phyloP scores from a whole-genome alignment of 2,888 invertebrate genomes.

The Helleia helle region DNA sequence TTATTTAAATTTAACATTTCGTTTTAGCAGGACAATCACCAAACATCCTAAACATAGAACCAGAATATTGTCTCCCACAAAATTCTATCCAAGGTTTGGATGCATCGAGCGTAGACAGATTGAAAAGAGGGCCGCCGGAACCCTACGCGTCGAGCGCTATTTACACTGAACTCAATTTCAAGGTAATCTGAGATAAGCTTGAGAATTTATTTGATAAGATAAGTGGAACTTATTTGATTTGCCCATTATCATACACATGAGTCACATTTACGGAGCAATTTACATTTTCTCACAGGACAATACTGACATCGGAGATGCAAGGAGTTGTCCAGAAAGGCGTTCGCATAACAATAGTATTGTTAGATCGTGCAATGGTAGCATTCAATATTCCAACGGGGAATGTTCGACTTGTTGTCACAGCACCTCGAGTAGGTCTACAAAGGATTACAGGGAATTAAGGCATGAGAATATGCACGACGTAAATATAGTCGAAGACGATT shows the following conservation, averaged over 20 bases:
- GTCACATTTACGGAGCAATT: constrained; percentile 13
- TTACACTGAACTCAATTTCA: constrained; percentile 71
- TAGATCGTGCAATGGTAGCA: constrained; percentile 64
- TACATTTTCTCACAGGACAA: constrained; percentile 51
- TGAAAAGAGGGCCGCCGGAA: constrained; percentile 60
- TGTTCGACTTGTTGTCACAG: constrained; percentile 68
- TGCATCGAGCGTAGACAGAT: constrained; percentile 55
- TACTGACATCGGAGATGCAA: constrained; percentile 59
- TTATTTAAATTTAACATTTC: constrained; percentile 16
- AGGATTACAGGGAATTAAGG: constrained; percentile 61
- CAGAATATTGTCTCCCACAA: constrained; percentile 64
- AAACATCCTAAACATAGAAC: constrained; percentile 59
- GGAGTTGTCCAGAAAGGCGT: constrained; percentile 61
- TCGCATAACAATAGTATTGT: constrained; percentile 70
- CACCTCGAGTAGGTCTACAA: constrained; percentile 64
- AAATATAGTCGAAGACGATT: constrained; percentile 59
- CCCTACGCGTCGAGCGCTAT: constrained; percentile 68
- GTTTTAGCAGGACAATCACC: constrained; percentile 58
- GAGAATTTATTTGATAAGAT: constrained; percentile 44
- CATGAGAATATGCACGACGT: constrained; percentile 56
- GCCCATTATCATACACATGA: constrained; percentile 29
- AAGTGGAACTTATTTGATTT: constrained; percentile 38
- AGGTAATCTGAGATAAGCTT: constrained; percentile 59
- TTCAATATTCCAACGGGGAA: constrained; percentile 66
- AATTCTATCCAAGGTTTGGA: constrained; percentile 66